Evolutionary conservation across 1,140 invertebrate genomes (phyloP).

Genomic region (Hesperophylax magnus): DNA sequence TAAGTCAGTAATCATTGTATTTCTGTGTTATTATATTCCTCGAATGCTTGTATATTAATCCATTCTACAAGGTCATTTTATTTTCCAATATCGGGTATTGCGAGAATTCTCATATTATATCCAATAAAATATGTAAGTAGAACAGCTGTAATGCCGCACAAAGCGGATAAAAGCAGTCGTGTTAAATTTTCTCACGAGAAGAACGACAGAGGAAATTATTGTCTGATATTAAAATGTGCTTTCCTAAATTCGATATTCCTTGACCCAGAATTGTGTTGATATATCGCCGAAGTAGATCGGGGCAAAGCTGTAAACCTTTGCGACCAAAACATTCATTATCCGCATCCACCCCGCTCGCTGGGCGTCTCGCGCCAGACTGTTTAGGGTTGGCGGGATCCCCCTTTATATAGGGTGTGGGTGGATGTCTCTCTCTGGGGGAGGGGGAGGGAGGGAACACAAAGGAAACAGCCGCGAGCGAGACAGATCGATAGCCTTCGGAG

Average conservation of each 20-base stretch:
- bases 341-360: background rate
- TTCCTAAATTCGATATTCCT: slow-evolving; percentile 8
- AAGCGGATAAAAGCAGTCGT: no score
- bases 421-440: background rate
- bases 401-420: background rate
- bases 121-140: no score
- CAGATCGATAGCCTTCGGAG: slow-evolving; percentile 37
- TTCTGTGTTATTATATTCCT: no score
- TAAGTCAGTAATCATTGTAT: no score
- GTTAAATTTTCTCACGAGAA: no score
- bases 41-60: no score
- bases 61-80: no score
- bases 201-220: no score
- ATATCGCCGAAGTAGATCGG: slow-evolving; percentile 12
- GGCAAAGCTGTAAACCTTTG: slow-evolving; percentile 19
- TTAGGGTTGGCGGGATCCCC: slow-evolving; percentile 5
- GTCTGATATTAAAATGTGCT: no score
- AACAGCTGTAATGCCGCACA: no score
- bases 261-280: slow-evolving; percentile 24
- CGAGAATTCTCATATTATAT: no score
- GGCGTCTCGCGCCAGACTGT: slow-evolving; percentile 39
- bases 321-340: background rate
- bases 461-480: slow-evolving; percentile 43
- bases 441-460: slow-evolving; percentile 23
- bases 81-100: no score